Percentiles rank a stretch among this genome's conserved stretches.
Evolutionary conservation across 2,113 vertebrate species (phyloP).

Genomic region (Odocoileus hemionus): DNA sequence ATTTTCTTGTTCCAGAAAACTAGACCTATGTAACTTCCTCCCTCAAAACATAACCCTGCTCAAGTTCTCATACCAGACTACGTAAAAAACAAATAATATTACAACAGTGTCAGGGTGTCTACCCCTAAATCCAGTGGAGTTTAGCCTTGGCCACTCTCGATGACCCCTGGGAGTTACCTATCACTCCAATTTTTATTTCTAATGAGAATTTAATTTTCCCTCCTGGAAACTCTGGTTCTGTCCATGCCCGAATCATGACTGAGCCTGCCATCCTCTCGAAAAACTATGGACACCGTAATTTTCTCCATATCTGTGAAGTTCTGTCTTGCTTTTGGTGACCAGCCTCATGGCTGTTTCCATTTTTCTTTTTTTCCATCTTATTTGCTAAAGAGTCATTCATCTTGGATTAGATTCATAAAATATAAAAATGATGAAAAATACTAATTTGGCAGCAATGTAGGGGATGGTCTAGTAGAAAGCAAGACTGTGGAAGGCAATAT

Average conservation of each 20-base stretch:
- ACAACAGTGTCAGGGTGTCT: background rate
- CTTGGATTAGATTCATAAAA: background rate
- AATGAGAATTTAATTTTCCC: background rate
- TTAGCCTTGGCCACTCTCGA: background rate
- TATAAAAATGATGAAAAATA: background rate
- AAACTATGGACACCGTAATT: background rate
- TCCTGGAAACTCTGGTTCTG: background rate
- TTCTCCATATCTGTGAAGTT: background rate
- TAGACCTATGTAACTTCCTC: background rate
- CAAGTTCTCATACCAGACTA: background rate
- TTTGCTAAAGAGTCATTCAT: background rate
- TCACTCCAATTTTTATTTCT: conserved; percentile 16
- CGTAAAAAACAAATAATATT: background rate
- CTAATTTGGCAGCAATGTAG: background rate
- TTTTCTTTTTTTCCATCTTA: background rate
- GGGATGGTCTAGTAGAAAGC: background rate
- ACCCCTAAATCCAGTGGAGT: background rate
- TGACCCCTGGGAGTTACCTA: background rate
- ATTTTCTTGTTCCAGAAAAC: background rate
- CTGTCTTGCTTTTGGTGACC: background rate
- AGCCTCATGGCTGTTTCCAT: background rate
- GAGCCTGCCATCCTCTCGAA: background rate
- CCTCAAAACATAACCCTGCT: background rate
- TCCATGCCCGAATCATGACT: background rate
- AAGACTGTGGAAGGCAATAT: background rate